These are phyloP conservation scores for Bovichtus variegatus DNA, from an alignment of 2,797 vertebrate species.

Conservation along the genomic window DNA sequence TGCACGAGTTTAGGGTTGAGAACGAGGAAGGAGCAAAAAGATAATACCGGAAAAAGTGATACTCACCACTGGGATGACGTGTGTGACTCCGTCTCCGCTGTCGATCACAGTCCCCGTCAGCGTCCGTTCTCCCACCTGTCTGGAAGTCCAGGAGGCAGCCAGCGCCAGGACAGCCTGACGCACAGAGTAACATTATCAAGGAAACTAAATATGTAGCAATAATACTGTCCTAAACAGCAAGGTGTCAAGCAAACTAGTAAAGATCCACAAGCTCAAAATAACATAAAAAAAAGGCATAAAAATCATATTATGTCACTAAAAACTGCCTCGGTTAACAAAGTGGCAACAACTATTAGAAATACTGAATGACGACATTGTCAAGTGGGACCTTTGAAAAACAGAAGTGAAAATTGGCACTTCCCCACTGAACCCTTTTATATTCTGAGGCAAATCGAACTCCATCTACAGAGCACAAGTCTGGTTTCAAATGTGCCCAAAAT, in stretches of 20 bases:
- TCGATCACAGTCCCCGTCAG: slow-evolving; percentile 97
- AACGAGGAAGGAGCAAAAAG: neutral
- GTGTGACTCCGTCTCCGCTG: slow-evolving; percentile 97
- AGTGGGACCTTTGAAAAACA: slow-evolving; percentile 8
- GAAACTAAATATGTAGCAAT: too few relatives aligned
- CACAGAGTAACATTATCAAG: neutral
- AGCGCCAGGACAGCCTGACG: slow-evolving; percentile 92
- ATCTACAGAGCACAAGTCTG: too few relatives aligned
- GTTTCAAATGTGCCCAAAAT: neutral
- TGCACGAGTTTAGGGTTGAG: neutral
- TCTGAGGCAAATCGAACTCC: neutral
- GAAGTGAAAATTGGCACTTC: slow-evolving; percentile 37
- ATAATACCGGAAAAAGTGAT: fast-evolving
- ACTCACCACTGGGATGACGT: slow-evolving; percentile 96
- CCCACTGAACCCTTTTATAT: neutral
- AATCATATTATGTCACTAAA: neutral
- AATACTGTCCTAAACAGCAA: neutral
- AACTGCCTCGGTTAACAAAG: neutral
- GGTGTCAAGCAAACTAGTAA: neutral
- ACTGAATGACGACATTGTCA: neutral
- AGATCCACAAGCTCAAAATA: neutral
- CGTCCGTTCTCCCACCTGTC: slow-evolving; percentile 95
- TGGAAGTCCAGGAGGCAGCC: slow-evolving; percentile 97
- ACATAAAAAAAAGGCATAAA: too few relatives aligned
- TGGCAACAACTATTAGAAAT: neutral